Evolutionary conservation across 2,113 vertebrate genomes (phyloP), one percentile per base, ranked within the genome.

Genomic region (Cyanistes caeruleus): DNA sequence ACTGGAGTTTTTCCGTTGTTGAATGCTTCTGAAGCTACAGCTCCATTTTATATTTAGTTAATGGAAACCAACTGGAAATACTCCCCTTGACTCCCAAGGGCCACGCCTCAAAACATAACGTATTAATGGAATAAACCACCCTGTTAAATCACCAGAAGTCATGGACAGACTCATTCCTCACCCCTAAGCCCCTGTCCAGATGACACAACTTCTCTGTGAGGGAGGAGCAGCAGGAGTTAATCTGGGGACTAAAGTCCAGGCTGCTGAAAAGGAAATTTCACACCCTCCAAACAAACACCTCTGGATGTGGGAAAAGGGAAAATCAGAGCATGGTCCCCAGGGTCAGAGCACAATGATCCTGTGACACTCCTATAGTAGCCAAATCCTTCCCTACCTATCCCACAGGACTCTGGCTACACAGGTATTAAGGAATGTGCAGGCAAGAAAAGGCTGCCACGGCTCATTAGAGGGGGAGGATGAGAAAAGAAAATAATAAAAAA

Each of bases 1-100:
- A 5, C 17, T 59, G 64, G n/a, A 87, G 63, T 64, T 88, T 62
- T 81, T 90, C 65, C n/a, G 62, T 2, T 35, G n/a, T 27, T 60
- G 52, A 81, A 48, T 20, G n/a, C 16, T 48, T 49, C 68, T 60
- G 52, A 75, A 86, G 22, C 64, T 75, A 43, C 41, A 74, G 35
- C 15, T 90, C n/a, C 6, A 0, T 52, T 90, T 94, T 75, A 43
- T 31, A 49, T 89, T 82, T 65, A 72, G 27, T 41, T 73, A 89
- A 87, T 73, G 91, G 46, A 93, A 94, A 80, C 16, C 58, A 85
- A 93, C 27, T 93, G 89, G 59, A 84, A 90, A 83, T 44, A 43
- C 60, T 83, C 62, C 70, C 31, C 2, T n/a, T 53, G 74, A 25
- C 25, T 89, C 58, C 60, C 84, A 69, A 79, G 70, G n/a, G 62